These are phyloP conservation scores for Chloromyia formosa DNA, from an alignment of 2,888 invertebrate genomes.

Conservation along the genomic window DNA sequence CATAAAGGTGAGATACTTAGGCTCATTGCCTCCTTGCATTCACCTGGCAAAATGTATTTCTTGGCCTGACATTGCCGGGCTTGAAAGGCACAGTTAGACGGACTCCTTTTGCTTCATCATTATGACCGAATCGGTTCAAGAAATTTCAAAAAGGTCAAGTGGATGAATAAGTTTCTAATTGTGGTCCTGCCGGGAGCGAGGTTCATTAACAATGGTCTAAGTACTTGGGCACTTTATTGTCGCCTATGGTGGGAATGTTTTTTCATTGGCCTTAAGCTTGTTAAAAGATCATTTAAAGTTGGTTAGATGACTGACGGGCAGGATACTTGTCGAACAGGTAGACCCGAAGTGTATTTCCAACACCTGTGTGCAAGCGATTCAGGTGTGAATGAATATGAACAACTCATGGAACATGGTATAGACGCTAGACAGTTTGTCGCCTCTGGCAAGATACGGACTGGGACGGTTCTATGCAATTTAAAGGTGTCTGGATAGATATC, in stretches of 20 bases:
- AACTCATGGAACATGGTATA: neutral
- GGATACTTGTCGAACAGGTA: conserved; percentile 14
- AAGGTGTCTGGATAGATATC: neutral
- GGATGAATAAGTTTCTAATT: conserved; percentile 52
- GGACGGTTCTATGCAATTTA: neutral
- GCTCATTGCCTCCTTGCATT: neutral
- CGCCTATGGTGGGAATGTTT: neutral
- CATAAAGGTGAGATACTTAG: too few species aligned
- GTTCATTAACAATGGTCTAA: neutral
- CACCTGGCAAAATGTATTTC: too few species aligned
- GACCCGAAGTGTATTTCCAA: neutral
- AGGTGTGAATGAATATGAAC: neutral
- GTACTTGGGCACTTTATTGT: neutral
- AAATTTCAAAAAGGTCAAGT: conserved; percentile 51
- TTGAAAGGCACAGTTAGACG: neutral
- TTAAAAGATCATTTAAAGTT: conserved; percentile 44
- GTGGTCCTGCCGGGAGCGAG: conserved; percentile 38
- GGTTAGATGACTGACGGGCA: conserved; percentile 23
- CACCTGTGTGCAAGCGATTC: conserved; percentile 25
- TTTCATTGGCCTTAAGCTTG: conserved; percentile 23
- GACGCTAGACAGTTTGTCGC: conserved; percentile 26
- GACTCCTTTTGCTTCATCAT: conserved; percentile 33
- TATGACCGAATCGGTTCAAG: neutral
- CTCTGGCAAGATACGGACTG: neutral
- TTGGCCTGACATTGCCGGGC: neutral